Evolutionary conservation across 2,888 invertebrate genomes (phyloP), one percentile per base, ranked within the genome.

Genomic region (Heliconius ethilla): DNA sequence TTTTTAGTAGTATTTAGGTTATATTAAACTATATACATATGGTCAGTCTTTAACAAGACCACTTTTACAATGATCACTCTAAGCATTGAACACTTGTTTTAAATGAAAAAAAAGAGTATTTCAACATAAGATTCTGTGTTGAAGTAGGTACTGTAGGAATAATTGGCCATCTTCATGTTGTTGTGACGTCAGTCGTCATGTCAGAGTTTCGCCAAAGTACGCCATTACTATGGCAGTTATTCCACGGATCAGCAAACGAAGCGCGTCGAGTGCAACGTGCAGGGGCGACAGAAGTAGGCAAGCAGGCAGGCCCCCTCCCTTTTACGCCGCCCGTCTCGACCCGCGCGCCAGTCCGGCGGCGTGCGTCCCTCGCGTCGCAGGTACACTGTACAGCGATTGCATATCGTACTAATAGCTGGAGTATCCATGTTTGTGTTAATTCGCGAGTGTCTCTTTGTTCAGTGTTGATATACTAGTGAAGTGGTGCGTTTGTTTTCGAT

Each of bases 351-450:
- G 93, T 93, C 87, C 87, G 92, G 88, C 91, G 91, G 89, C 86
- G 92, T 89, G 93, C 93, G 93, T 93, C 91, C 90, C 90, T 91
- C 90, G 90, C 89, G 91, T 88, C 93, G 92, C 92, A 90, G 86
- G 90, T 91, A 90, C 51, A 51, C 51, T 1, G 45, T 45, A 45
- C 86, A 85, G 89, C 89, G 87, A 63, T 84, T 82, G 83, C 82
- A 86, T 86, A 84, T 84, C 82, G 85, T 86, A 85, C 82, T 84
- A 83, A 62, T 76, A 29, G 65, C 27, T 73, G 51, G 67, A 63
- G 22, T 74, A 74, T 62, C 40, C 27, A 40, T 59, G 75, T 66
- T 75, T 74, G 87, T 87, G 87, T 87, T 87, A 88, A 87, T 84
- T 85, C 88, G 90, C 89, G 91, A 86, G 92, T 92, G 90, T 81